A percentile compares a stretch with the other conserved stretches of the same genome.
Evolutionary conservation across 2,797 vertebrate species (phyloP).

Genomic region (Rhinatrema bivittatum): DNA sequence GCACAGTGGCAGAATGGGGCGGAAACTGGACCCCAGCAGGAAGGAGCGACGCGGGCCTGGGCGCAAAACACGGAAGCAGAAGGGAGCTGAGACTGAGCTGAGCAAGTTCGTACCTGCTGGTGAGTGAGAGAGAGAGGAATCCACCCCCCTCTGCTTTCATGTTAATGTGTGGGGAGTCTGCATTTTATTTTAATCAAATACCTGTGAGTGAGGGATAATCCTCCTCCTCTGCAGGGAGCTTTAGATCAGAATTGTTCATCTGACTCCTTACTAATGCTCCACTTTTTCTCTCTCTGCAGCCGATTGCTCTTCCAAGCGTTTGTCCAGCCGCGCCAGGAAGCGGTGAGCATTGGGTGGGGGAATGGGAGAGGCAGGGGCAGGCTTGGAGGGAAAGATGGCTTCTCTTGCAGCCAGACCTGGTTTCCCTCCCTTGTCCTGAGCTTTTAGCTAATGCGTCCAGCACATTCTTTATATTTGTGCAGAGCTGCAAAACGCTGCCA

Average conservation of each 20-base stretch:
- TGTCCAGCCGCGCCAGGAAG: conserved; percentile 76
- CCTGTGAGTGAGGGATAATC: too few relatives aligned
- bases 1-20: conserved; percentile 66
- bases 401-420: accelerated
- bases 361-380: too few relatives aligned
- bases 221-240: neutral
- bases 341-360: conserved; percentile 57
- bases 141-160: too few relatives aligned
- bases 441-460: too few relatives aligned
- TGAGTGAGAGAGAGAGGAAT: too few relatives aligned
- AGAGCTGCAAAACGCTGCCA: neutral
- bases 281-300: conserved; percentile 40
- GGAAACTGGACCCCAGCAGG: conserved; percentile 78
- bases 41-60: conserved; percentile 82
- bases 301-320: conserved; percentile 59
- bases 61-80: conserved; percentile 82
- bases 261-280: too few relatives aligned
- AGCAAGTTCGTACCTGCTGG: conserved; percentile 71
- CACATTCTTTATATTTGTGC: neutral
- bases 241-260: too few relatives aligned
- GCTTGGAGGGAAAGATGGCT: too few relatives aligned
- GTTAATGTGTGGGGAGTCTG: too few relatives aligned
- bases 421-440: neutral
- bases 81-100: conserved; percentile 83
- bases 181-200: too few relatives aligned